Conservation (phyloP, 2,113 vertebrate species). For the Illadopsis cleaveri region DNA sequence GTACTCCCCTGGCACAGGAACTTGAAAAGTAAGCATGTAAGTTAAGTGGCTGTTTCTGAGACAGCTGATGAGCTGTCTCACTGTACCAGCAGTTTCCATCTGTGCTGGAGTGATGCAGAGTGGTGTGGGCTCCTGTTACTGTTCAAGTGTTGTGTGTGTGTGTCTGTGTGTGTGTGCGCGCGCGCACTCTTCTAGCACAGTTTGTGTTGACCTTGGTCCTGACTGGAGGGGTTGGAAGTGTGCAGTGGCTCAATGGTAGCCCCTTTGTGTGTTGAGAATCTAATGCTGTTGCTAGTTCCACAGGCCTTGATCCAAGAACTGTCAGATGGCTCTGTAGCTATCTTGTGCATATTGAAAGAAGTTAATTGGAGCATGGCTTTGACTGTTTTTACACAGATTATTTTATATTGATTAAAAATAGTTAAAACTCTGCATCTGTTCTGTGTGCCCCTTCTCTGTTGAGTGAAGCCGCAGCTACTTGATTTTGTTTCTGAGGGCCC, state of each 20-base stretch:
- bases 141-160: not conserved
- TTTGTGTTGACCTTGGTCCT: not conserved
- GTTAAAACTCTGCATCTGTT: not conserved
- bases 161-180: not conserved
- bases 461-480: not conserved
- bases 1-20: slow-evolving; percentile 4
- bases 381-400: not conserved
- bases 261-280: not conserved
- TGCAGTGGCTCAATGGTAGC: not conserved
- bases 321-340: not conserved
- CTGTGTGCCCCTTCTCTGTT: not conserved
- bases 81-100: not conserved
- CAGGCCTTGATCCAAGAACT: not conserved
- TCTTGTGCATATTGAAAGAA: not conserved
- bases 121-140: not conserved
- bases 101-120: not conserved
- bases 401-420: slow-evolving; percentile 43
- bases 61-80: not conserved
- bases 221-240: not conserved
- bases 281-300: not conserved
- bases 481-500: not conserved
- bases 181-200: not conserved
- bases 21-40: not conserved
- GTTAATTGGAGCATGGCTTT: not conserved
- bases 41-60: not conserved